These are phyloP conservation scores for Euwallacea similis DNA, from an alignment of 1,140 invertebrate genomes.

Conservation along the genomic window DNA sequence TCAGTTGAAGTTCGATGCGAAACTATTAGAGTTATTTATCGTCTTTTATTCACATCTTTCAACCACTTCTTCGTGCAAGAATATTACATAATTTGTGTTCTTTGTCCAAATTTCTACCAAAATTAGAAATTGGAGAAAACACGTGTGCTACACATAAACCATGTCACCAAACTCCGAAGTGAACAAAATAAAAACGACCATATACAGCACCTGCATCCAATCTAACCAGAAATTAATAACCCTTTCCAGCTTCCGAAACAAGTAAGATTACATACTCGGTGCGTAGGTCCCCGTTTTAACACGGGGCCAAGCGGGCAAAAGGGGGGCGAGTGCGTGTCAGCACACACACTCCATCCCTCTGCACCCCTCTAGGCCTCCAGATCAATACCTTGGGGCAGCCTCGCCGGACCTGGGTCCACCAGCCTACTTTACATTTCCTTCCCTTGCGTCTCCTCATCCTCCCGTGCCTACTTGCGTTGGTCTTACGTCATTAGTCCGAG, in stretches of 20 bases:
- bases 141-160: too few relatives aligned
- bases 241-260: conserved; percentile 28
- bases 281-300: conserved; percentile 36
- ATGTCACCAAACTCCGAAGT: too few relatives aligned
- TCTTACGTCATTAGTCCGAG: conserved; percentile 33
- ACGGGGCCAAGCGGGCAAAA: conserved; percentile 24
- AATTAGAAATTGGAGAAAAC: too few relatives aligned
- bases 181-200: background rate
- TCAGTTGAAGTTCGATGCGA: too few relatives aligned
- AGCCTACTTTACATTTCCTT: conserved; percentile 54
- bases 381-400: conserved; percentile 55
- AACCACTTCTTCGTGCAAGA: too few relatives aligned
- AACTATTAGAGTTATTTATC: too few relatives aligned
- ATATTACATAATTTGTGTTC: too few relatives aligned
- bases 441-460: conserved; percentile 40
- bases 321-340: conserved; percentile 51
- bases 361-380: conserved; percentile 48
- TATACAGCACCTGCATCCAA: conserved; percentile 17
- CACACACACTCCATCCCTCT: conserved; percentile 48
- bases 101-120: too few relatives aligned
- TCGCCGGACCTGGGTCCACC: conserved; percentile 53
- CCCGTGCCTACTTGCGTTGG: conserved; percentile 34
- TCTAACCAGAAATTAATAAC: conserved; percentile 22
- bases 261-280: conserved; percentile 49
- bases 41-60: too few relatives aligned